Conservation (phyloP, 1,140 invertebrate species). For the Sitophilus oryzae region DNA sequence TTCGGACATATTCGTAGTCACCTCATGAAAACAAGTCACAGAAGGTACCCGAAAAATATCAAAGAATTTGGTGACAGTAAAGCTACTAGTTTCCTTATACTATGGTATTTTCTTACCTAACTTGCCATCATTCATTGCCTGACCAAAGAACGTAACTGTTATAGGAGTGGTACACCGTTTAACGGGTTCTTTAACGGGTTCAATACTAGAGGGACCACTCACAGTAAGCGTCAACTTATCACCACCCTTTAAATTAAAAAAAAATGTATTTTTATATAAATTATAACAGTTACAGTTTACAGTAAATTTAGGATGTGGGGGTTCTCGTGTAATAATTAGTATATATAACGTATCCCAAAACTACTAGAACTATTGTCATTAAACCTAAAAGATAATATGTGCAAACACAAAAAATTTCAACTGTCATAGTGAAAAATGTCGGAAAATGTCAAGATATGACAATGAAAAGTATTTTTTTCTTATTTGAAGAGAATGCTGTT, state of each 20-base stretch:
- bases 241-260: constrained; percentile 51
- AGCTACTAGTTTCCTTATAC: neutral
- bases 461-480: neutral
- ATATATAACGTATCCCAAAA: constrained; percentile 14
- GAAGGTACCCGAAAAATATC: neutral
- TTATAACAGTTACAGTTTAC: too few relatives aligned
- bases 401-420: constrained; percentile 13
- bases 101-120: constrained; percentile 38
- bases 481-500: too few relatives aligned
- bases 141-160: constrained; percentile 53
- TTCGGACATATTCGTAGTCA: too few relatives aligned
- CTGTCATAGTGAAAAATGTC: neutral
- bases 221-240: constrained; percentile 68
- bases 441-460: neutral
- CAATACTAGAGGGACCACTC: constrained; percentile 37
- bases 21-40: too few relatives aligned
- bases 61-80: neutral
- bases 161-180: constrained; percentile 46
- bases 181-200: constrained; percentile 26
- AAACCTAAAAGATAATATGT: constrained; percentile 20
- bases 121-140: constrained; percentile 46
- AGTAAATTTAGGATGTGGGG: too few relatives aligned
- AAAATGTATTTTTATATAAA: too few relatives aligned
- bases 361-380: constrained; percentile 14
- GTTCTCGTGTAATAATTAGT: too few relatives aligned